phyloP scores from a whole-genome alignment of 2,888 invertebrate species.

The Pandemis cinnamomeana region DNA sequence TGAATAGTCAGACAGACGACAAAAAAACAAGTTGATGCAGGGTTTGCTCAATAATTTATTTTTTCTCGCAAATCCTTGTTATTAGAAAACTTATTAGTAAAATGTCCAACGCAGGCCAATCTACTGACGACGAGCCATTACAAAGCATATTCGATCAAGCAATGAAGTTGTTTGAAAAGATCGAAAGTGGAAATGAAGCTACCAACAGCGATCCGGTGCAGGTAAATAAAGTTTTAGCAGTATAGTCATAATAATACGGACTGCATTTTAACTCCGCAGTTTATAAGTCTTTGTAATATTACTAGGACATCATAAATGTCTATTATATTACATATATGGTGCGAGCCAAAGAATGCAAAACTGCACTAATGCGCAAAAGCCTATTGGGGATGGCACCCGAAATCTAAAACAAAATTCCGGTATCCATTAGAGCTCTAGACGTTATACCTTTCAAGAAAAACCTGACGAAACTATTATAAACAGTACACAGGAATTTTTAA shows the following conservation, averaged over 20 bases:
- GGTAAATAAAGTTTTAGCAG: conserved; percentile 71
- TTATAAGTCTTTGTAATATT: neutral
- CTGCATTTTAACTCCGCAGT: neutral
- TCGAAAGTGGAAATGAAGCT: conserved; percentile 87
- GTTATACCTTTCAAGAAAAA: too few species aligned
- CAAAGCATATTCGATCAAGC: conserved; percentile 87
- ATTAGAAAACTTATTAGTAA: conserved; percentile 35
- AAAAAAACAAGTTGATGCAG: conserved; percentile 1
- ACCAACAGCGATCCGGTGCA: conserved; percentile 89
- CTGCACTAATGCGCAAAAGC: too few species aligned
- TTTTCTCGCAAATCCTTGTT: neutral
- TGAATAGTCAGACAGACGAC: neutral
- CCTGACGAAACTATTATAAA: too few species aligned
- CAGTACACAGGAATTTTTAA: too few species aligned
- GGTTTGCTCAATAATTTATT: conserved; percentile 1
- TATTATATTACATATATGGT: too few species aligned
- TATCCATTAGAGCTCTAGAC: too few species aligned
- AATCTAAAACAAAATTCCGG: too few species aligned
- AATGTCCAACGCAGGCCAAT: conserved; percentile 62
- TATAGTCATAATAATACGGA: neutral
- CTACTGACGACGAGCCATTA: conserved; percentile 67
- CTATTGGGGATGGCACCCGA: too few species aligned
- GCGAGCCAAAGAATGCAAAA: too few species aligned
- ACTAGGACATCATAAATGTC: neutral
- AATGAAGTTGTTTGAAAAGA: conserved; percentile 87